A percentile compares a stretch with the other conserved stretches of the same genome.
phyloP scores from a whole-genome alignment of 2,113 vertebrate genomes.

The mouse (Mus musculus) region GRCm39 chrX:58002501-58003000 shows the following conservation, averaged over 20 bases:
- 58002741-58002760: background rate
- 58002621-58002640: background rate
- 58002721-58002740: background rate
- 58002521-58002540: background rate
- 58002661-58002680: background rate
- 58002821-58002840: conserved; percentile 32
- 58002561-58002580: background rate
- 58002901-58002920: conserved; percentile 3
- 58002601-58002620: conserved; percentile 21
- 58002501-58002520: background rate
- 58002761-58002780: background rate
- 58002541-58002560: background rate
- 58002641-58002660: background rate
- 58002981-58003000: background rate
- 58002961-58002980: background rate
- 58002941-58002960: conserved; percentile 44
- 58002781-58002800: background rate
- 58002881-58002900: conserved; percentile 37
- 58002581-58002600: background rate
- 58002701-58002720: background rate
- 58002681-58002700: background rate
- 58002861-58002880: background rate
- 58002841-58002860: background rate
- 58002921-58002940: background rate
- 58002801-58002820: conserved; percentile 18